phyloP scores from a whole-genome alignment of 2,888 invertebrate species.

The Caenorhabditis macrosperma region DNA sequence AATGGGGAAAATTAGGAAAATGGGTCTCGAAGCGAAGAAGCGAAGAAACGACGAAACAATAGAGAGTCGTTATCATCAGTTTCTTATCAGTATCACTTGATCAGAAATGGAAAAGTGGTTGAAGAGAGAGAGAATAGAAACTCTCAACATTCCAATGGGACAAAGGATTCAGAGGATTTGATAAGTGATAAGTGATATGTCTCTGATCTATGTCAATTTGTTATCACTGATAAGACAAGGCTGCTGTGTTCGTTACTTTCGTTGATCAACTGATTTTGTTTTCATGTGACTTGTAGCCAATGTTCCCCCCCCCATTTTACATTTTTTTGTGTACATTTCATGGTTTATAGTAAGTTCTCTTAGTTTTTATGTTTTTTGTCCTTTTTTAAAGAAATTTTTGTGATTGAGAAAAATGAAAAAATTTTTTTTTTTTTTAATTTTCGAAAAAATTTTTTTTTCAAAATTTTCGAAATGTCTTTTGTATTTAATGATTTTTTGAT shows the following conservation, averaged over 20 bases:
- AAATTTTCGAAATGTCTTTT: too few relatives aligned
- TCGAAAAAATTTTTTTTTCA: too few relatives aligned
- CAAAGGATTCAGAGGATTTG: not conserved
- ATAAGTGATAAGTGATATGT: slow-evolving; percentile 25
- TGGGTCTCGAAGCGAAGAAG: not conserved
- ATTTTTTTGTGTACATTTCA: too few relatives aligned
- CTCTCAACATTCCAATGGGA: too few relatives aligned
- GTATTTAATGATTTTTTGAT: too few relatives aligned
- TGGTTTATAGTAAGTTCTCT: too few relatives aligned
- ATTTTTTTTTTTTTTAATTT: not conserved
- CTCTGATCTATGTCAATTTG: not conserved
- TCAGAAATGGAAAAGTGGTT: not conserved
- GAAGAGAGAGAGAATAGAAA: slow-evolving; percentile 2
- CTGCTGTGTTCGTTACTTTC: not conserved
- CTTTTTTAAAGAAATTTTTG: too few relatives aligned
- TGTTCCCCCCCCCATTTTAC: too few relatives aligned
- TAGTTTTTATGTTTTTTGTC: too few relatives aligned
- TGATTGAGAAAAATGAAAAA: not conserved
- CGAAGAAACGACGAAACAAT: slow-evolving; percentile 14
- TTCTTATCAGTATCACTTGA: slow-evolving; percentile 11
- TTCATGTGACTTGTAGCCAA: not conserved
- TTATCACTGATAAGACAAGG: not conserved
- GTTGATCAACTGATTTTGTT: not conserved
- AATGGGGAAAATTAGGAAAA: too few relatives aligned
- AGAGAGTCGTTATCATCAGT: not conserved